Conservation (phyloP, 2,113 vertebrate genomes). For the Sinocyclocheilus anophthalmus region DNA sequence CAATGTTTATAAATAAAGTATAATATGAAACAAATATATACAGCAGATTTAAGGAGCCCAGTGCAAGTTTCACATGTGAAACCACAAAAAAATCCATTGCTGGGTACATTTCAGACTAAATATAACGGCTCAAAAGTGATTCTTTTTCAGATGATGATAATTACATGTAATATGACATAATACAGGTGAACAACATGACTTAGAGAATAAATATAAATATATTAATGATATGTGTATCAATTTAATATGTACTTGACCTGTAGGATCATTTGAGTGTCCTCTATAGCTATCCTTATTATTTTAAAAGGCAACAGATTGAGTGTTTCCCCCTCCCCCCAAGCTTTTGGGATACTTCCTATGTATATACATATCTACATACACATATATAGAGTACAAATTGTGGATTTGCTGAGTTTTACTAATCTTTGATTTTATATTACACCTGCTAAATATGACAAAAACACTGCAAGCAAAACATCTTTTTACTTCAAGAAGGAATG, state of each 20-base stretch:
- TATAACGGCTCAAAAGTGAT: not conserved
- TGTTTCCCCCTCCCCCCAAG: not conserved
- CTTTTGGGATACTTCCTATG: not conserved
- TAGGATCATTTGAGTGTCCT: conserved; percentile 23
- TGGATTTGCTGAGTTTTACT: conserved; percentile 16
- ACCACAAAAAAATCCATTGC: not conserved
- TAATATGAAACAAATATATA: not conserved
- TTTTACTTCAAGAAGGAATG: conserved; percentile 22
- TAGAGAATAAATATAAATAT: conserved; percentile 38
- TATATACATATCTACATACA: not conserved
- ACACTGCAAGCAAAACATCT: conserved; percentile 44
- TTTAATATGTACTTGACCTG: conserved; percentile 28
- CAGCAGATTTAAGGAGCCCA: conserved; percentile 34
- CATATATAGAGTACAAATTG: conserved; percentile 10
- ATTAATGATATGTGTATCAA: not conserved
- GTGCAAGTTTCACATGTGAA: not conserved
- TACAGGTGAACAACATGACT: not conserved
- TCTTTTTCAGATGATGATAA: conserved; percentile 2
- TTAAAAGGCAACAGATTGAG: conserved; percentile 28
- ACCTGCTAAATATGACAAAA: not conserved
- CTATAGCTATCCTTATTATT: conserved; percentile 21
- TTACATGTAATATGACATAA: not conserved
- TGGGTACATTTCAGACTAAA: not conserved
- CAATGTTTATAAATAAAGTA: not conserved
- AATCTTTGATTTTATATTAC: conserved; percentile 15